These are phyloP conservation scores for Promerops cafer DNA, from an alignment of 2,113 vertebrate species.

Conservation along the genomic window DNA sequence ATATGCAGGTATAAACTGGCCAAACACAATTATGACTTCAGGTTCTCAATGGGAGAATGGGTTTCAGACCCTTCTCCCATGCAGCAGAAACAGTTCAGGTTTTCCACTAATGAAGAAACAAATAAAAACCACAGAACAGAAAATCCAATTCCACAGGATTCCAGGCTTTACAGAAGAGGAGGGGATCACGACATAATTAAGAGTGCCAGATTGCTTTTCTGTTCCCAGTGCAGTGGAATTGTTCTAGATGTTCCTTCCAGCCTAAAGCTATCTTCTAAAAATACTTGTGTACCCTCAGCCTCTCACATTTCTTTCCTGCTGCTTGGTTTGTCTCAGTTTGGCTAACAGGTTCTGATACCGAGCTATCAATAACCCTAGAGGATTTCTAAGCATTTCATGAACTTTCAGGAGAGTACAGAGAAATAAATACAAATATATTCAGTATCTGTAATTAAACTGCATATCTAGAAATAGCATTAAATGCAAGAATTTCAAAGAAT, in stretches of 20 bases:
- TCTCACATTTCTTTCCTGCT: neutral
- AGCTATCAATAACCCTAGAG: neutral
- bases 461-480: neutral
- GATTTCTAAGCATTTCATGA: neutral
- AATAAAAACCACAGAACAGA: neutral
- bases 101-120: neutral
- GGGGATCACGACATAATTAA: fast-evolving
- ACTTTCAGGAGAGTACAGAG: neutral
- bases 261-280: neutral
- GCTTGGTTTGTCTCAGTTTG: neutral
- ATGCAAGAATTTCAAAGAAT: neutral
- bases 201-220: neutral
- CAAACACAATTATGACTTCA: neutral
- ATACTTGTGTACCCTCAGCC: neutral
- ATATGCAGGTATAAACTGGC: neutral
- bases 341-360: neutral
- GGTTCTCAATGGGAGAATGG: neutral
- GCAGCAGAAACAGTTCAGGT: neutral
- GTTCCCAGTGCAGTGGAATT: neutral
- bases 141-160: neutral
- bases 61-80: neutral
- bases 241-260: neutral
- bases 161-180: neutral
- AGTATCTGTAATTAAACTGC: neutral
- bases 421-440: neutral